Base-by-base conservation (phyloP, 2,888 invertebrate species). In the Stenotaenia linearis region DNA sequence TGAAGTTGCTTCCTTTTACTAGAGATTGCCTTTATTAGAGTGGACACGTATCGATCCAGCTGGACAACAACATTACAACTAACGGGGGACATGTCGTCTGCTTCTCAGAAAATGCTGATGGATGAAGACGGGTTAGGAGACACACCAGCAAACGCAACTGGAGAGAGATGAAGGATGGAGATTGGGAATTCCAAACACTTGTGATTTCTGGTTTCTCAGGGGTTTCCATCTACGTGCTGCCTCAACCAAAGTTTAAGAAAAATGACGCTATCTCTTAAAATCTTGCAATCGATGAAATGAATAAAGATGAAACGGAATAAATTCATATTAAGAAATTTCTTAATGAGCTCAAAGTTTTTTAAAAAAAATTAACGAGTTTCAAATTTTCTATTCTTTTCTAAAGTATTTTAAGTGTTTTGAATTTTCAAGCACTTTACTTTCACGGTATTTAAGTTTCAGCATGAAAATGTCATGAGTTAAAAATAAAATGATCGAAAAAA, bases 101-200 rank as follows among this genome's bases (percentile, higher is more conserved):
- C 69, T 69, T 69, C 69, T 69, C 69, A 69, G 69, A 69, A 69
- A 69, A 69, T 69, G 69, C 69, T 69, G 69, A 69, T 69, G 69
- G 69, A 69, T 69, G 69, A 69, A 69, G 69, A 69, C 69, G 69
- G 69, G 69, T 69, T 28, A 69, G 69, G 28, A 28, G n/a, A 25
- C 28, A 10, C 25, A 23, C 23, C 10, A 28, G n/a, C 69, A 18
- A 5, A 69, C 25, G 23, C 69, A 10, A 69, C 69, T 10, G 4
- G 69, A 28, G 69, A 69, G 28, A 25, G 69, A 69, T 69, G 69
- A 69, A 69, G 69, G n/a, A 69, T 69, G 69, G 28, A 69, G 69
- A 69, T 69, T 69, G 69, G 69, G 69, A 69, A 69, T 69, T 69
- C 69, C 28, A 69, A 69, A 25, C 69, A 69, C 69, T 69, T 69